Base-by-base conservation (phyloP, 2,888 invertebrate genomes). In the Agonum fuliginosum region DNA sequence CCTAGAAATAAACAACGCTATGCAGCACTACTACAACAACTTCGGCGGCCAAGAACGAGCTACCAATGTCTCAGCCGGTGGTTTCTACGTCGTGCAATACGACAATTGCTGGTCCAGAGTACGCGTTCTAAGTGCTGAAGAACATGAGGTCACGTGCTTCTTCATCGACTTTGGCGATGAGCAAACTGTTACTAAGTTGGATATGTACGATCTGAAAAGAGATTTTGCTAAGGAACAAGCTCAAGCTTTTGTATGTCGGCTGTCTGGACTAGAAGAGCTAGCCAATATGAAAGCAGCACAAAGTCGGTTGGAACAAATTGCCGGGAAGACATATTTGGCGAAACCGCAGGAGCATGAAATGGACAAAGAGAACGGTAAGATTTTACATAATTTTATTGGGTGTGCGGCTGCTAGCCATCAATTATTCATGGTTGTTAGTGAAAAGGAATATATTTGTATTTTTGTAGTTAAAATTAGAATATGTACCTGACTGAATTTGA, bases 121-220 rank as follows among this genome's bases (percentile, higher is more conserved):
- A 0, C 83, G 86, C 20, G 87, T 87, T 3, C 79, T 87, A 1
- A 79, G 79, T 46, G 62, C 78, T 6, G 78, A 72, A 30, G 58
- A 78, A 4, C 85, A 81, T 5, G 80, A 81, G 5, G 82, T 85
- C 4, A 81, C 82, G 43, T 93, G 93, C 71, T 93, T 93, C 81
- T 91, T 94, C 79, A 92, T 95, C 6, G 95, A 95, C 85, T 91
- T 90, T 80, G 95, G 95, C 0, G 94, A 93, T 80, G 92, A 91
- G 79, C 91, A 91, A 0, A 81, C 80, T 0, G 81, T 86, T 22
- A 81, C 87, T 2, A 85, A 89, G 8, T 84, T 87, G 22, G 87
- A 89, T 78, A 87, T 95, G 22, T 91, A 89, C 81, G 88, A 89
- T 22, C 88, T 93, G 67, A 90, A 91, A 78, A 88, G 90, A 0